Conservation (phyloP, 2,113 vertebrate genomes). For the Gopherus evgoodei region DNA sequence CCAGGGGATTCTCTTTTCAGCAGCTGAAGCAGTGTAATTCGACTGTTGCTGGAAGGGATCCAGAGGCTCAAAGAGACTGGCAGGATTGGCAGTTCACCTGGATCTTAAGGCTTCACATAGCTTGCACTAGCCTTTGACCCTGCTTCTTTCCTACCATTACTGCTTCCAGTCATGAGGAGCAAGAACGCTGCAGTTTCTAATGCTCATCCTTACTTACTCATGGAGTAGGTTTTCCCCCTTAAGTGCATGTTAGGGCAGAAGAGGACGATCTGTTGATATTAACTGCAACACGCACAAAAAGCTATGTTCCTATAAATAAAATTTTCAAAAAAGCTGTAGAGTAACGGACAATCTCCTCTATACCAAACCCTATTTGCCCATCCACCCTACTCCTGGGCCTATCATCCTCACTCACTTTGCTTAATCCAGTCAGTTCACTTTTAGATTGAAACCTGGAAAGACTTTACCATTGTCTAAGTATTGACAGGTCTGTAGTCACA, state of each 20-base stretch:
- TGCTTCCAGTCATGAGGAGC: not conserved
- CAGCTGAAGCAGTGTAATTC: not conserved
- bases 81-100: not conserved
- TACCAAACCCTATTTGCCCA: not conserved
- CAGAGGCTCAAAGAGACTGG: not conserved
- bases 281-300: not conserved
- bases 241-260: not conserved
- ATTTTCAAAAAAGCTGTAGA: not conserved
- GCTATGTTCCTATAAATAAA: not conserved
- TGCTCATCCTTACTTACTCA: accelerated
- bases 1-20: not conserved
- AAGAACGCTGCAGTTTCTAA: not conserved
- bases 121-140: not conserved
- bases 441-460: not conserved
- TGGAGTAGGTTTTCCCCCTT: not conserved
- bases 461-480: not conserved
- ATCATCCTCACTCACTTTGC: not conserved
- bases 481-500: not conserved
- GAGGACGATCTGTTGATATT: too few species aligned
- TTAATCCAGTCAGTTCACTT: not conserved
- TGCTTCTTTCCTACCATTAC: not conserved
- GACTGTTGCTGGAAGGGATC: accelerated
- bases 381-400: not conserved
- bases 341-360: not conserved
- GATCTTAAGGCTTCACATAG: not conserved